phyloP scores from a whole-genome alignment of 2,113 vertebrate species.

The Bufo gargarizans region DNA sequence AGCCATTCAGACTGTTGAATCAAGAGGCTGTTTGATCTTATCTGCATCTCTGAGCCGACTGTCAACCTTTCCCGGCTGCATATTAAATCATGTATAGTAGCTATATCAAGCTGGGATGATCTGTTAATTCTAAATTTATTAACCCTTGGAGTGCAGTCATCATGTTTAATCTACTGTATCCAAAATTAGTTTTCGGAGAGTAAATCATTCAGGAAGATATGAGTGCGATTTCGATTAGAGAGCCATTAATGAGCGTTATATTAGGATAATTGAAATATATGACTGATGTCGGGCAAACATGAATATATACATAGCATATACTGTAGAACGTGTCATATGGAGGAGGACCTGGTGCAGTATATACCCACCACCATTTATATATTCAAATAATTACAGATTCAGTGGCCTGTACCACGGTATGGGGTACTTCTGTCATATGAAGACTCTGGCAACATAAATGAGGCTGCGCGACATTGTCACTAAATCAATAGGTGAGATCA shows the following conservation, averaged over 20 bases:
- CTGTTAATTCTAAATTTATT: conserved; percentile 87
- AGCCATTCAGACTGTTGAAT: conserved; percentile 79
- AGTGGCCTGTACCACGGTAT: neutral
- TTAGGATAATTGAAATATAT: conserved; percentile 62
- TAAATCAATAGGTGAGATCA: conserved; percentile 23
- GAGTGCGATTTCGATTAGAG: conserved; percentile 67
- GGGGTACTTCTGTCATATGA: neutral
- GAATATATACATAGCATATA: neutral
- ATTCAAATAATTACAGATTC: neutral
- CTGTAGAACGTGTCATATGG: neutral
- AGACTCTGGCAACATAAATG: neutral
- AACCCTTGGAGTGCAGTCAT: conserved; percentile 82
- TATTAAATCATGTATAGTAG: conserved; percentile 83
- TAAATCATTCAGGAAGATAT: conserved; percentile 72
- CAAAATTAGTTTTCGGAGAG: conserved; percentile 74
- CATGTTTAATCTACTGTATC: conserved; percentile 79
- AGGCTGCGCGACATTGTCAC: neutral
- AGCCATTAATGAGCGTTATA: conserved; percentile 64
- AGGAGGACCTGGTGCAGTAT: neutral
- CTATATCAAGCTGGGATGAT: conserved; percentile 83
- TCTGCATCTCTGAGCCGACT: conserved; percentile 83
- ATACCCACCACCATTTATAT: no score
- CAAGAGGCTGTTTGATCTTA: conserved; percentile 82
- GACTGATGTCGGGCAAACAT: conserved; percentile 54
- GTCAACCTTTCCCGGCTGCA: conserved; percentile 80